Evolutionary conservation across 2,797 vertebrate genomes (phyloP).

Genomic region (Spea hammondii): DNA sequence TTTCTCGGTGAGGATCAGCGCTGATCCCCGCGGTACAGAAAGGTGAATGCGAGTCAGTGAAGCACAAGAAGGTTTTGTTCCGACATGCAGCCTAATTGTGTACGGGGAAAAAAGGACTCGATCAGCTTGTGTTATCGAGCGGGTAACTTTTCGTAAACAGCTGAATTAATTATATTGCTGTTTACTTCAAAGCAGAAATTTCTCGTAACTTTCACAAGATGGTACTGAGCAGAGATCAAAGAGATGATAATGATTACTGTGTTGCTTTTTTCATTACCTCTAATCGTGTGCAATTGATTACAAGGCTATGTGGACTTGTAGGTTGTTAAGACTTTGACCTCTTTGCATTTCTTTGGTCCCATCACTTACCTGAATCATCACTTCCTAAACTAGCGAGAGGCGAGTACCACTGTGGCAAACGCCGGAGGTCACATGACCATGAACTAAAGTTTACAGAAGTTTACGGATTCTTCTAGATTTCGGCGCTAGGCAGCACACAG

Average conservation of each 20-base stretch:
- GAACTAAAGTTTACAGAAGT: too few relatives aligned
- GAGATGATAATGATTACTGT: slow-evolving; percentile 32
- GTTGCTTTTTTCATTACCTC: slow-evolving; percentile 43
- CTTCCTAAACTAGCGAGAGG: not conserved
- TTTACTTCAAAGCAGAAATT: slow-evolving; percentile 46
- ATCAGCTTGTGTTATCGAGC: slow-evolving; percentile 30
- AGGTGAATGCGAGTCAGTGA: not conserved
- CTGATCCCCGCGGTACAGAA: too few relatives aligned
- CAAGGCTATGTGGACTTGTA: slow-evolving; percentile 41
- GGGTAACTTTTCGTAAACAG: slow-evolving; percentile 26
- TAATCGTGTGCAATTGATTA: slow-evolving; percentile 51
- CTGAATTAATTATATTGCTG: slow-evolving; percentile 53
- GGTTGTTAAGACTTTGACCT: slow-evolving; percentile 43
- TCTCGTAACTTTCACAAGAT: slow-evolving; percentile 56
- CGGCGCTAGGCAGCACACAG: too few relatives aligned
- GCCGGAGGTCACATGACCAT: not conserved
- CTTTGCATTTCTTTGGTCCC: slow-evolving; percentile 25
- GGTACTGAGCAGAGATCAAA: slow-evolving; percentile 54
- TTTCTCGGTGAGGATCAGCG: too few relatives aligned
- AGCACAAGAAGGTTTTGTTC: not conserved
- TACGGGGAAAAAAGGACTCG: not conserved
- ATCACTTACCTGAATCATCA: slow-evolving; percentile 34
- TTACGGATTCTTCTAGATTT: too few relatives aligned
- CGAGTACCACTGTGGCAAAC: slow-evolving; percentile 26
- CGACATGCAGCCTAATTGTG: slow-evolving; percentile 13